phyloP scores from a whole-genome alignment of 2,888 invertebrate species.

The Lamellibrachia satsuma region DNA sequence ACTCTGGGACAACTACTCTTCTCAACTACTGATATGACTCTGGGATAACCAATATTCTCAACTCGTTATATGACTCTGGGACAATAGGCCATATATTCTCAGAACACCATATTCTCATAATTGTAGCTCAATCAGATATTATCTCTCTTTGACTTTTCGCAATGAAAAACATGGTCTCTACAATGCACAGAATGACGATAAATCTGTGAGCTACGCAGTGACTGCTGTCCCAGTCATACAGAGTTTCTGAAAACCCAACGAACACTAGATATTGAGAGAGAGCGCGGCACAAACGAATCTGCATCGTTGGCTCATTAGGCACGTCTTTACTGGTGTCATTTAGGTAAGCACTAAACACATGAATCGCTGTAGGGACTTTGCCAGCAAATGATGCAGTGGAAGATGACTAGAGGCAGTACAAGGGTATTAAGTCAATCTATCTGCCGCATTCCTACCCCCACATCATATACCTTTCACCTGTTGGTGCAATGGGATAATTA shows the following conservation, averaged over 20 bases:
- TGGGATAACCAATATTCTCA: no score
- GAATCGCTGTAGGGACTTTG: background rate
- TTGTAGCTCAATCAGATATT: background rate
- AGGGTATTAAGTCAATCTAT: slow-evolving; percentile 13
- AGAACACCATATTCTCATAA: background rate
- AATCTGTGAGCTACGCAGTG: background rate
- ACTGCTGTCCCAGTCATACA: background rate
- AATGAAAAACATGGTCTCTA: background rate
- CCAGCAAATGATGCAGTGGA: background rate
- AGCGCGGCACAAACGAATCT: background rate
- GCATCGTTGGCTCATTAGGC: background rate
- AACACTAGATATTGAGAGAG: background rate
- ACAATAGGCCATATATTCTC: background rate
- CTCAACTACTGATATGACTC: no score
- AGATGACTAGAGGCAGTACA: background rate
- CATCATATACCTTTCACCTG: slow-evolving; percentile 12
- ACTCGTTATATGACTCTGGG: no score
- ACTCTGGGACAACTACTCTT: no score
- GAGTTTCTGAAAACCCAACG: background rate
- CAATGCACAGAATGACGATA: background rate
- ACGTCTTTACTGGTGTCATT: slow-evolving; percentile 13
- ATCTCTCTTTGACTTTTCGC: background rate
- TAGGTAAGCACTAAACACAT: background rate
- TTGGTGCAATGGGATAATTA: slow-evolving; percentile 3
- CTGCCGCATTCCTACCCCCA: background rate